Conservation (phyloP, 2,888 invertebrate genomes). For the Brachynemurus nebulosus region DNA sequence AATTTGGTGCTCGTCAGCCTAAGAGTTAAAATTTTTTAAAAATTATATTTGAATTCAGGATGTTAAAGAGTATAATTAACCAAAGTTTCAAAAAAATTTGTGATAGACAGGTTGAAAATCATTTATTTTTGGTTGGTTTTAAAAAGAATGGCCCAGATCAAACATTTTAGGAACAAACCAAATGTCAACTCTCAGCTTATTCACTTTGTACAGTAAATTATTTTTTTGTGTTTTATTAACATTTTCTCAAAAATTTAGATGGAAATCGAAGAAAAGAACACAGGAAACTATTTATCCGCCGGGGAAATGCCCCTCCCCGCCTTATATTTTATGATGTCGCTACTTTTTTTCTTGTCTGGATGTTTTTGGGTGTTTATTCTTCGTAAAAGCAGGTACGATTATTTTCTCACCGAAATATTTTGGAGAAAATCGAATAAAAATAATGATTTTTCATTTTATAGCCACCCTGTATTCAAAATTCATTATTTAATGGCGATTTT, state of each 20-base stretch:
- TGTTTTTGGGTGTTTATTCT: slow-evolving; percentile 86
- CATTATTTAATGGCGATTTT: slow-evolving; percentile 94
- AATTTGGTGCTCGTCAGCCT: no score
- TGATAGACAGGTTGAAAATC: no score
- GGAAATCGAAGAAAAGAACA: slow-evolving; percentile 78
- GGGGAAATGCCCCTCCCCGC: slow-evolving; percentile 93
- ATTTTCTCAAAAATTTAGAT: slow-evolving; percentile 46
- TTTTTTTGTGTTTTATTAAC: not conserved
- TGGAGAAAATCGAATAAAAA: not conserved
- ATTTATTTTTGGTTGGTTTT: not conserved
- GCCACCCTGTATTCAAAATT: slow-evolving; percentile 80
- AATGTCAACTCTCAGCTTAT: no score
- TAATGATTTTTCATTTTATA: slow-evolving; percentile 26
- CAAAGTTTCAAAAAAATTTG: no score
- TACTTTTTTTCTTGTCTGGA: slow-evolving; percentile 79
- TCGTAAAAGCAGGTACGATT: slow-evolving; percentile 52
- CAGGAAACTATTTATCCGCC: slow-evolving; percentile 78
- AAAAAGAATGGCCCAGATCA: not conserved
- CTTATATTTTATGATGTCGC: slow-evolving; percentile 81
- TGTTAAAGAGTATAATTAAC: no score
- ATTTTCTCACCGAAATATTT: not conserved
- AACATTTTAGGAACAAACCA: no score
- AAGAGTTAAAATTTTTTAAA: no score
- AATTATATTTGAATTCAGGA: no score
- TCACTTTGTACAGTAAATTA: no score